A percentile compares a stretch with the other conserved stretches of the same genome.
These are phyloP conservation scores for Ormyrus nitidulus DNA, from an alignment of 2,888 invertebrate species.

Conservation along the genomic window DNA sequence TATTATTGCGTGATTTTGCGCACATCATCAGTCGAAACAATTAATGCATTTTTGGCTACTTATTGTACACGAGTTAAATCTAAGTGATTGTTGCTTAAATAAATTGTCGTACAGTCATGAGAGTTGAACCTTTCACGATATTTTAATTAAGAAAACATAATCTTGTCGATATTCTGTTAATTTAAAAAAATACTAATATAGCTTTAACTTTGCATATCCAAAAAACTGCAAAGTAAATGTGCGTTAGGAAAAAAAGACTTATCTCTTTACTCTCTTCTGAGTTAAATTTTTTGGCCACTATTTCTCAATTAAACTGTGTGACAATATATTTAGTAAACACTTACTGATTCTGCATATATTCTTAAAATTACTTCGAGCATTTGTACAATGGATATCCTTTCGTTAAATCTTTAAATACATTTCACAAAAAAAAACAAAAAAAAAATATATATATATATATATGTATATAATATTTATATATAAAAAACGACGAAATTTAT, in stretches of 20 bases:
- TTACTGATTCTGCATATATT: not conserved
- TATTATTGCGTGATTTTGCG: slow-evolving; percentile 14
- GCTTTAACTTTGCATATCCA: too few species aligned
- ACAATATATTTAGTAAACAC: too few species aligned
- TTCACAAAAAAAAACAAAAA: slow-evolving; percentile 23
- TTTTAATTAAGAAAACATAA: too few species aligned
- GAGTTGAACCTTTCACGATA: too few species aligned
- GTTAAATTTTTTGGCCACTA: too few species aligned
- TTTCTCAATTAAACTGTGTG: too few species aligned
- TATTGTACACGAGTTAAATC: not conserved
- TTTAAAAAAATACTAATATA: too few species aligned
- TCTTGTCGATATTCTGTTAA: too few species aligned
- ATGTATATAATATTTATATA: slow-evolving; percentile 17
- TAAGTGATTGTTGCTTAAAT: not conserved
- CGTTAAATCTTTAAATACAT: slow-evolving; percentile 11
- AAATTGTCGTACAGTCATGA: not conserved
- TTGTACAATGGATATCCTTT: slow-evolving; percentile 19
- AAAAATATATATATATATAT: slow-evolving; percentile 1
- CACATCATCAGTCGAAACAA: slow-evolving; percentile 9
- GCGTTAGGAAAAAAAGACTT: too few species aligned
- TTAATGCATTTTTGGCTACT: not conserved
- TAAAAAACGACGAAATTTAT: not conserved
- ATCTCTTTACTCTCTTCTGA: too few species aligned
- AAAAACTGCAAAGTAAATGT: too few species aligned
- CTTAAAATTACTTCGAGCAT: slow-evolving; percentile 31